Conservation (phyloP, 2,888 invertebrate species). For the Chydorus sphaericus region DNA sequence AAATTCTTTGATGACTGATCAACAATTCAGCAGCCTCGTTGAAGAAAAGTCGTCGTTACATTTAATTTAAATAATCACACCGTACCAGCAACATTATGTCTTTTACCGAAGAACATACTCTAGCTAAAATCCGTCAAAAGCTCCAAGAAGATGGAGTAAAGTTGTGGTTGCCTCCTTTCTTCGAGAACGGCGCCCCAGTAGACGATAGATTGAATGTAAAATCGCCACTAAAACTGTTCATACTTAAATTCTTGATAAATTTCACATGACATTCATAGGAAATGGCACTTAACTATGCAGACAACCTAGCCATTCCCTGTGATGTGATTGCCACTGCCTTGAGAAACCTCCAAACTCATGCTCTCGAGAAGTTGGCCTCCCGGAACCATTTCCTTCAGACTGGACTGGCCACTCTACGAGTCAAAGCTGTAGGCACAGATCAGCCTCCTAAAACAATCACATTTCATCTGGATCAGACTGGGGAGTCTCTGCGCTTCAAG, state of each 20-base stretch:
- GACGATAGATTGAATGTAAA: conserved; percentile 36
- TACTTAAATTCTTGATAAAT: background rate
- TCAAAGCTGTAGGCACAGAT: conserved; percentile 44
- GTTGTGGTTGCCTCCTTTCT: conserved; percentile 55
- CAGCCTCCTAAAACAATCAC: conserved; percentile 14
- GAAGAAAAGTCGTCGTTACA: too few relatives aligned
- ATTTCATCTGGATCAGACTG: background rate
- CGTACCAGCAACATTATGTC: too few relatives aligned
- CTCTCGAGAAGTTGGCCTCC: conserved; percentile 54
- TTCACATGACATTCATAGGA: conserved; percentile 34
- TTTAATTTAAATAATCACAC: too few relatives aligned
- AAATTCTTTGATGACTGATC: too few relatives aligned
- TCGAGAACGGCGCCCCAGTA: conserved; percentile 34
- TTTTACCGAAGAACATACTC: background rate
- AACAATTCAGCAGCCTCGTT: too few relatives aligned
- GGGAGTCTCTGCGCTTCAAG: background rate
- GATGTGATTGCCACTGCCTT: conserved; percentile 40
- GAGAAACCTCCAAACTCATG: conserved; percentile 47
- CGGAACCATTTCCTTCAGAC: conserved; percentile 50
- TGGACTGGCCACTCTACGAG: conserved; percentile 54
- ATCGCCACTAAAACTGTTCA: too few relatives aligned
- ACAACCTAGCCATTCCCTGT: conserved; percentile 36
- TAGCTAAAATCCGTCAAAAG: conserved; percentile 42
- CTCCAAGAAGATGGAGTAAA: conserved; percentile 52
- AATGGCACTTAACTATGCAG: conserved; percentile 42